These are phyloP conservation scores for Melitaea cinxia DNA, from an alignment of 1,140 invertebrate species.

Conservation along the genomic window DNA sequence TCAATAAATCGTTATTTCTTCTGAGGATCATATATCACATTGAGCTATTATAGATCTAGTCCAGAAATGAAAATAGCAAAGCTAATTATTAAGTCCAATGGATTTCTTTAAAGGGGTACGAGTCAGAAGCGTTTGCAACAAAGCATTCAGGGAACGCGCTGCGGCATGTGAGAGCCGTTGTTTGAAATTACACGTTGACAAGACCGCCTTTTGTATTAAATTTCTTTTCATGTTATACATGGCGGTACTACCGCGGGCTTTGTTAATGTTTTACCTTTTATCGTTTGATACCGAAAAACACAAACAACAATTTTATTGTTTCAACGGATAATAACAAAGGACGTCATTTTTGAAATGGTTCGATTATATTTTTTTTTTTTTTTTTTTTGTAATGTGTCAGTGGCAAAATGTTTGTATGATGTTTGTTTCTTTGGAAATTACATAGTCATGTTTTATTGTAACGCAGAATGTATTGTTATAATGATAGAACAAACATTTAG, in stretches of 20 bases:
- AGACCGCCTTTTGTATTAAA: constrained; percentile 31
- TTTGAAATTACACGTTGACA: constrained; percentile 30
- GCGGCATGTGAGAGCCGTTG: constrained; percentile 26
- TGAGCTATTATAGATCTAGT: background rate
- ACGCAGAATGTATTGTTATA: no score
- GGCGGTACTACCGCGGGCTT: constrained; percentile 15
- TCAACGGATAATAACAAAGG: background rate
- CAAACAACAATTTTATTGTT: constrained; percentile 11
- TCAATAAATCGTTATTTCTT: no score
- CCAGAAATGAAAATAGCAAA: background rate
- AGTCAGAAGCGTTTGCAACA: constrained; percentile 18
- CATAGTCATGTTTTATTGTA: no score
- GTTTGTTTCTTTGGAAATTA: background rate
- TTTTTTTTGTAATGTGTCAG: background rate
- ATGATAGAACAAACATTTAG: no score
- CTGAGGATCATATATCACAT: no score
- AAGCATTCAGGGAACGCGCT: constrained; percentile 8
- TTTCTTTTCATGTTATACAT: constrained; percentile 27
- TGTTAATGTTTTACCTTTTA: constrained; percentile 16
- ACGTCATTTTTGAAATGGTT: background rate
- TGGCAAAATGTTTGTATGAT: background rate
- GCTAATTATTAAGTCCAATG: constrained; percentile 1
- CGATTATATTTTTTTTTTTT: constrained; percentile 1
- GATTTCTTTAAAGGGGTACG: constrained; percentile 21
- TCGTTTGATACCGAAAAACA: constrained; percentile 11